Evolutionary conservation across 1,140 invertebrate species (phyloP).

Genomic region (Teleogryllus occipitalis): DNA sequence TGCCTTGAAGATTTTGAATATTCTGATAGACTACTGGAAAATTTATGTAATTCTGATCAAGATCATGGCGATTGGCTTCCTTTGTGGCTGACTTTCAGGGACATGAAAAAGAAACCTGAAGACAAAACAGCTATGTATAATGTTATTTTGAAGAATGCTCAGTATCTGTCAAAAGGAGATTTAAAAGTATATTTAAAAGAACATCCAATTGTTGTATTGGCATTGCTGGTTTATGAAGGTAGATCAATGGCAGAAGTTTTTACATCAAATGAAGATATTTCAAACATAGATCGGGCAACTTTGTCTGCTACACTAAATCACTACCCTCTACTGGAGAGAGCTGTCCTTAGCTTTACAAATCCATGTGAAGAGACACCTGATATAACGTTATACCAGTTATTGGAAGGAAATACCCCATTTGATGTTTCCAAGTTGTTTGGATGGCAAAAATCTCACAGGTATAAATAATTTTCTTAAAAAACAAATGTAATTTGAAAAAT

Average conservation of each 20-base stretch:
- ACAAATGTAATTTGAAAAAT: neutral
- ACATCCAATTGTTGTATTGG: constrained; percentile 18
- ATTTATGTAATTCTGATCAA: neutral
- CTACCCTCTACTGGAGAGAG: constrained; percentile 11
- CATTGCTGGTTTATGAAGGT: neutral
- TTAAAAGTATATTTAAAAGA: constrained; percentile 7
- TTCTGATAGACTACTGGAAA: neutral
- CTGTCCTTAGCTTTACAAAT: neutral
- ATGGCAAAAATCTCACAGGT: constrained; percentile 32
- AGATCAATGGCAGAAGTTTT: constrained; percentile 7
- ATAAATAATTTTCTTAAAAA: neutral
- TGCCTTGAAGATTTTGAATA: constrained; percentile 14
- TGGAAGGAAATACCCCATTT: constrained; percentile 46
- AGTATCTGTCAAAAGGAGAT: constrained; percentile 5
- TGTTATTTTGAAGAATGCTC: neutral
- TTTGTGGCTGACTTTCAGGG: constrained; percentile 5
- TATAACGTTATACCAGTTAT: constrained; percentile 46
- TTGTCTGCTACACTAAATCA: neutral
- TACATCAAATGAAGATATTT: neutral
- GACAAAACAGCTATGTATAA: neutral
- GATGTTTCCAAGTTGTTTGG: constrained; percentile 47
- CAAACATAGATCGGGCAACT: neutral
- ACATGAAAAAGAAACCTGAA: neutral
- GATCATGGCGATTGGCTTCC: neutral
- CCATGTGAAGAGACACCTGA: constrained; percentile 37